Base-by-base conservation (phyloP, 2,797 vertebrate genomes). In the Jordanella pulchra region DNA sequence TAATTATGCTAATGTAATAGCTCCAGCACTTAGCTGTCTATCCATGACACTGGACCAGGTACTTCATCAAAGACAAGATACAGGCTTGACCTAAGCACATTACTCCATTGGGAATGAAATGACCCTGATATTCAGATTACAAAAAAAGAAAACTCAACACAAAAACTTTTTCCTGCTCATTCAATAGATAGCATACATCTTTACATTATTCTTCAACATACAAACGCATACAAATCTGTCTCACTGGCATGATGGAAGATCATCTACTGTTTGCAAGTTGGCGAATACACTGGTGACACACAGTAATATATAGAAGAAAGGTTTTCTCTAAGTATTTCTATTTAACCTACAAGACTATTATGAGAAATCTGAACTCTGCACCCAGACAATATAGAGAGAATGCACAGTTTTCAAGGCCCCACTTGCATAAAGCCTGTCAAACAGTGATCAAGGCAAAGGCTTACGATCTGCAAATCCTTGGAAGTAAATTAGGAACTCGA, bases 1-100 rank as follows among this genome's bases (percentile, higher is more conserved):
- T 93, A 93, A 94, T 93, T 93, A 94, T 89, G 89, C 78, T 90
- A 89, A 93, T 93, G 80, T 87, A 39, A 88, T 88, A 90, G 84
- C 87, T 77, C 67, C 74, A 81, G 85, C 91, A 91, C 91, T 94
- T 91, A 85, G 89, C 77, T 80, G 84, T 89, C 77, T 86, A 79
- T 86, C 85, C 79, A 79, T 91, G 84, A 86, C 90, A 90, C 84
- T 76, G 82, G 80, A 89, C 86, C 81, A 91, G 86, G 85, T 85
- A 91, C 91, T 93, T 91, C 76, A 91, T 91, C 85, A 88, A 79
- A 90, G 78, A 74, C 71, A 73, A 89, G 88, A 89, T 84, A 87
- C 86, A 88, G 67, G 73, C 86, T 87, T 76, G 58, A 90, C 86
- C 88, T 85, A 76, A 84, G 77, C 84, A 80, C 42, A 76, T 82